Evolutionary conservation across 2,113 vertebrate species (phyloP), one percentile per base, ranked within the genome.

Genomic region (Salvelinus sp.): DNA sequence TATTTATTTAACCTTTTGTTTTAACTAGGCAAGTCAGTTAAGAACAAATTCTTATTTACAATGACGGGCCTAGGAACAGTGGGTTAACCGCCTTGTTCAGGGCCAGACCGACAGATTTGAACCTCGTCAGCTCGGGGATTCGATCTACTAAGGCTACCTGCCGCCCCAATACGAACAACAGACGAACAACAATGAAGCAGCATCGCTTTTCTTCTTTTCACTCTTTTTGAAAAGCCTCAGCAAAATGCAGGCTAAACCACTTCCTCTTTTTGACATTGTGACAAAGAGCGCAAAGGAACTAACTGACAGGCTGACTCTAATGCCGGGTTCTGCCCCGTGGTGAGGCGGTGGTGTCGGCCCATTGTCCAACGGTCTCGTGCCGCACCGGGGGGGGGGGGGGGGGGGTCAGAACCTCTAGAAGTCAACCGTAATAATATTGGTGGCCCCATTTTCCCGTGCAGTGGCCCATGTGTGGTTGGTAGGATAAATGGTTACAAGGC

Each of bases 231-330:
- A 67, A 22, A 57, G 73, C 47, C 1, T 48, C 30, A 62, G 2
- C 38, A 70, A 25, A 72, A 27, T 25, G 4, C 13, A 58, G 14
- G 20, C 23, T 18, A 72, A 72, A 27, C 18, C 28, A 38, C 23
- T 75, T 44, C 44, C 38, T 23, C 14, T 72, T 50, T 67, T 50
- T 54, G 14, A 20, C 13, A 63, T 75, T 76, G 79, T 75, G 73
- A 84, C 75, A 72, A 66, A 74, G 80, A 74, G 80, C 86, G 91
- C 89, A 93, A 91, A 91, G 76, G 79, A 14, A 57, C 54, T 57
- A 6, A 57, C 38, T 44, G 38, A 44, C 38, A 54, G 16, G 16
- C 83, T 75, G 71, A 74, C 70, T 44, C 38, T 44, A 10, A 44
- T 10, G 38, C 0, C 69, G 23, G 33, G 16, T 60, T 60, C 22